Evolutionary conservation across 2,113 vertebrate genomes (phyloP).

Genomic region (Anolis sagrei): DNA sequence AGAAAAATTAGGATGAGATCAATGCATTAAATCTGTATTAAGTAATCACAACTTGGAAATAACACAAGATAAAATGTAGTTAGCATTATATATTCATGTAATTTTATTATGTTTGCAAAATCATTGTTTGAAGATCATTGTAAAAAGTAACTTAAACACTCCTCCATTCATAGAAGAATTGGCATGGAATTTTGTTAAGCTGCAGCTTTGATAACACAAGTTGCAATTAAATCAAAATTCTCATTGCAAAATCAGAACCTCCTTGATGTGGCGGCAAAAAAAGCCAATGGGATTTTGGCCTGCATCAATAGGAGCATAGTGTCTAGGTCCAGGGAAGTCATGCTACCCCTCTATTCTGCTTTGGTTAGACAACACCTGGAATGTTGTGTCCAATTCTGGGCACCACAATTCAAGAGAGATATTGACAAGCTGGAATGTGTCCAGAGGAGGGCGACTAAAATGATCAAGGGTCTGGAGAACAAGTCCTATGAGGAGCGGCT

Average conservation of each 20-base stretch:
- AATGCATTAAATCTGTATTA: not conserved
- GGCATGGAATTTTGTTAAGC: not conserved
- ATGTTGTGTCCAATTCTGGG: too few species aligned
- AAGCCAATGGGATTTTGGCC: too few species aligned
- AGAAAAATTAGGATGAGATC: slow-evolving; percentile 37
- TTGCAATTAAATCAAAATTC: not conserved
- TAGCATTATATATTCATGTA: not conserved
- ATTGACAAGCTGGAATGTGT: too few species aligned
- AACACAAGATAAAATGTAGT: not conserved
- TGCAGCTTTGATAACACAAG: not conserved
- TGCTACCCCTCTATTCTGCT: too few species aligned
- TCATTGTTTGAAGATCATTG: not conserved
- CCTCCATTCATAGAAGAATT: not conserved
- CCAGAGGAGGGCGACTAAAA: too few species aligned
- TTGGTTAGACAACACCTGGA: too few species aligned
- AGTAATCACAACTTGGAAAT: not conserved
- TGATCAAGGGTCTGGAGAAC: too few species aligned
- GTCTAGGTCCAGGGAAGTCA: too few species aligned
- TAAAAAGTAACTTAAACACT: not conserved
- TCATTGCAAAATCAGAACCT: not conserved
- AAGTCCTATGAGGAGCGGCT: too few species aligned
- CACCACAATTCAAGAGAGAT: too few species aligned
- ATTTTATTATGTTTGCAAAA: not conserved
- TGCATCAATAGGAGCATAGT: too few species aligned
- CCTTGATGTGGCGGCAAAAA: too few species aligned